phyloP scores from a whole-genome alignment of 64 coral and sea anemone species.

The Dendronephthya gigantea region DNA sequence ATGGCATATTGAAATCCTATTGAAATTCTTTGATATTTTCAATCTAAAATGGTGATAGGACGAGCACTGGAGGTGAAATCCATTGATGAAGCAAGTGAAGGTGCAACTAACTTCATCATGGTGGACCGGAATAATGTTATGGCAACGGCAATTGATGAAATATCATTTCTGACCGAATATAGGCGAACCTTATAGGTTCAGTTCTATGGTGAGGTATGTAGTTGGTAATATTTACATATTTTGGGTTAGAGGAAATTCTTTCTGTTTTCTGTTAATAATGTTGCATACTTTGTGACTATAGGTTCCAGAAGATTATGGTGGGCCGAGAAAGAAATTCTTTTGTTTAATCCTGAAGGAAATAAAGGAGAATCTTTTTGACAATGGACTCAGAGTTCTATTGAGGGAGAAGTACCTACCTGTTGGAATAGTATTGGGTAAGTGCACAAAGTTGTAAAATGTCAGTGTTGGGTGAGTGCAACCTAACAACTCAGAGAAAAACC shows the following conservation, averaged over 20 bases:
- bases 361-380: constrained; percentile 19
- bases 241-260: background rate
- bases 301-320: constrained; percentile 30
- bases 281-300: constrained; percentile 3
- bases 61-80: constrained; percentile 29
- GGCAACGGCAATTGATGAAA: constrained; percentile 23
- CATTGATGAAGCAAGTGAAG: constrained; percentile 22
- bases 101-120: constrained; percentile 23
- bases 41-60: constrained; percentile 21
- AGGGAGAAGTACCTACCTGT: constrained; percentile 21
- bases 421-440: constrained; percentile 30
- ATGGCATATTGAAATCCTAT: background rate
- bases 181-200: constrained; percentile 19
- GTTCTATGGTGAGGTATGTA: constrained; percentile 30
- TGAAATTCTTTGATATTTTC: background rate
- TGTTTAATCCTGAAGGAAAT: constrained; percentile 8
- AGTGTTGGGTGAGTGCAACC: too few species aligned
- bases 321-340: constrained; percentile 36
- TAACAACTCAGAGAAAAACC: too few species aligned
- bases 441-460: background rate
- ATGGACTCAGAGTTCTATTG: background rate
- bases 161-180: background rate
- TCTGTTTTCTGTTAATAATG: background rate
- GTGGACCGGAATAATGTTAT: background rate
- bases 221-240: background rate